Conservation (phyloP, 2,113 vertebrate species). For the Lipophrys pholis region DNA sequence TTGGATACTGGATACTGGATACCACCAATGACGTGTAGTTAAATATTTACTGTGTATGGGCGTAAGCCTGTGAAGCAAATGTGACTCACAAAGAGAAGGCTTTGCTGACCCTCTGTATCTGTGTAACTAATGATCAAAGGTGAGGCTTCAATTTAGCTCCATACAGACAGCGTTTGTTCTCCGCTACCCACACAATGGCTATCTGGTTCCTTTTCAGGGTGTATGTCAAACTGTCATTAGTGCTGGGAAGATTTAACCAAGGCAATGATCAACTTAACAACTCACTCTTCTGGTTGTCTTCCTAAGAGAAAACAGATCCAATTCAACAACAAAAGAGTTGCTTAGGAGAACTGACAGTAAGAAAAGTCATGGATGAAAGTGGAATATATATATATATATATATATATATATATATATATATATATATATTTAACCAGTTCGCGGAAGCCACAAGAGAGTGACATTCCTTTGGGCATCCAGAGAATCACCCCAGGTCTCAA, state of each 20-base stretch:
- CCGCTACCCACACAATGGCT: neutral
- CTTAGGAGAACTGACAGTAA: too few species aligned
- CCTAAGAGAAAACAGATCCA: too few species aligned
- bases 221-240: neutral
- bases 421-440: too few species aligned
- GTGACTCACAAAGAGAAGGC: conserved; percentile 64
- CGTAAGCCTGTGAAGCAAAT: conserved; percentile 32
- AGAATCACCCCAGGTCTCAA: too few species aligned
- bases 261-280: conserved; percentile 6
- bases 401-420: too few species aligned
- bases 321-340: too few species aligned
- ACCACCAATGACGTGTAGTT: conserved; percentile 47
- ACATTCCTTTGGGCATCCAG: too few species aligned
- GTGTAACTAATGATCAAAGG: conserved; percentile 54
- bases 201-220: neutral
- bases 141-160: conserved; percentile 19
- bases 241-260: conserved; percentile 1
- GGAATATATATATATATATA: too few species aligned
- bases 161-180: conserved; percentile 26
- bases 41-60: conserved; percentile 70
- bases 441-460: too few species aligned
- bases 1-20: conserved; percentile 41
- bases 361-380: too few species aligned
- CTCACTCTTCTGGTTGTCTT: too few species aligned
- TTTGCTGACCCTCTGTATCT: conserved; percentile 47